Conservation (phyloP, 2,888 invertebrate genomes). For the Conus canariensis region DNA sequence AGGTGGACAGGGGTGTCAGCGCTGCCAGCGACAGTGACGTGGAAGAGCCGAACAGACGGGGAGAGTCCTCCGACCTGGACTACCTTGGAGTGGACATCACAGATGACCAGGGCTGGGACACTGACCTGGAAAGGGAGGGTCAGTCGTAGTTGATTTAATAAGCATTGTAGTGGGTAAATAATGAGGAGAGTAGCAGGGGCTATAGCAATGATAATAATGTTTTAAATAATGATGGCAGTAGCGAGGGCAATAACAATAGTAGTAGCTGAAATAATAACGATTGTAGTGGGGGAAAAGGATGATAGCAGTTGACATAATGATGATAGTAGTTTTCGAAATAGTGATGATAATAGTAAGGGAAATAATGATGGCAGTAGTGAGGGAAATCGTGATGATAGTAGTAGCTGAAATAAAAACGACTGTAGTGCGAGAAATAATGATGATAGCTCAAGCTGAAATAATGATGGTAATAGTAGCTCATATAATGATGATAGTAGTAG, state of each 20-base stretch:
- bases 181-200: no score
- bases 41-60: slow-evolving; percentile 52
- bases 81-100: slow-evolving; percentile 61
- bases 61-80: slow-evolving; percentile 59
- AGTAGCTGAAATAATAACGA: not conserved
- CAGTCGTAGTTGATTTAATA: slow-evolving; percentile 12
- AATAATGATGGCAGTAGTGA: no score
- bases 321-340: no score
- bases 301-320: no score
- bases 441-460: no score
- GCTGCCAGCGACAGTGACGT: slow-evolving; percentile 61
- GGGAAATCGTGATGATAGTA: not conserved
- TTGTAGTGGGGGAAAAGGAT: not conserved
- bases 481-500: not conserved
- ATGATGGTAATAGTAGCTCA: not conserved
- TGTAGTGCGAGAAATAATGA: not conserved
- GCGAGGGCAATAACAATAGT: no score
- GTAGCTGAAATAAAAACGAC: not conserved
- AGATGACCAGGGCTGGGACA: slow-evolving; percentile 76
- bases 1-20: slow-evolving; percentile 50
- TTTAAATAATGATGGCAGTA: not conserved
- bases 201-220: no score
- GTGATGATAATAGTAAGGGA: no score
- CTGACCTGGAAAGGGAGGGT: slow-evolving; percentile 76
- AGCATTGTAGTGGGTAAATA: no score